Conservation (phyloP, 2,888 invertebrate species). For the Drosophila anomalata region DNA sequence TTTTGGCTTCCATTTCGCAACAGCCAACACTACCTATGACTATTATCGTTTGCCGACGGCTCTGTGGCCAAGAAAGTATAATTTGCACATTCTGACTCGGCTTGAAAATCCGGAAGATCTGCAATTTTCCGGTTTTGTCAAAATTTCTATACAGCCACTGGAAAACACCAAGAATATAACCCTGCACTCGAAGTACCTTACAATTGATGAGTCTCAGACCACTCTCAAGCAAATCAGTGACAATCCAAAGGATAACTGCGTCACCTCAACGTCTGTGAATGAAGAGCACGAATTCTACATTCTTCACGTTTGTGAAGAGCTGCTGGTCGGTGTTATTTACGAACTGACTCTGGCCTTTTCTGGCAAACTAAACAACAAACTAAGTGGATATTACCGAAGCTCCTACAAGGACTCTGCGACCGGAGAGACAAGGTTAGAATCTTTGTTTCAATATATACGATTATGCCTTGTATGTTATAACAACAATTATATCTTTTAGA, state of each 20-base stretch:
- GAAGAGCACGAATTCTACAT: slow-evolving; percentile 86
- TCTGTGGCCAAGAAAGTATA: slow-evolving; percentile 82
- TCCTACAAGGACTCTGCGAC: slow-evolving; percentile 86
- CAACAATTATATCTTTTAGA: not conserved
- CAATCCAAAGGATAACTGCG: slow-evolving; percentile 51
- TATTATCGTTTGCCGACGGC: slow-evolving; percentile 82
- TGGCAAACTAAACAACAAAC: slow-evolving; percentile 86
- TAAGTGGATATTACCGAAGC: slow-evolving; percentile 89
- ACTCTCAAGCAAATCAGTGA: slow-evolving; percentile 2
- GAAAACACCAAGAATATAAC: slow-evolving; percentile 86
- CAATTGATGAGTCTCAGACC: slow-evolving; percentile 84
- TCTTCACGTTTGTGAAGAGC: slow-evolving; percentile 84
- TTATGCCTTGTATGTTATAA: not conserved
- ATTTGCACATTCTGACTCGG: slow-evolving; percentile 82
- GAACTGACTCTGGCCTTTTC: slow-evolving; percentile 86
- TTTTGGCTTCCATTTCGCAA: not conserved
- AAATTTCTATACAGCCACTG: slow-evolving; percentile 78
- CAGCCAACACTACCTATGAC: not conserved
- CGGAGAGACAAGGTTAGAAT: slow-evolving; percentile 82
- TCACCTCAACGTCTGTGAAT: slow-evolving; percentile 82
- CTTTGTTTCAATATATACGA: not conserved
- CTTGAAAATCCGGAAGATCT: slow-evolving; percentile 80
- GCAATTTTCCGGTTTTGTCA: slow-evolving; percentile 81
- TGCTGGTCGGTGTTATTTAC: slow-evolving; percentile 84
- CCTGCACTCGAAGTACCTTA: slow-evolving; percentile 86